Conservation (phyloP, 2,888 invertebrate genomes). For the Platynereis dumerilii region DNA sequence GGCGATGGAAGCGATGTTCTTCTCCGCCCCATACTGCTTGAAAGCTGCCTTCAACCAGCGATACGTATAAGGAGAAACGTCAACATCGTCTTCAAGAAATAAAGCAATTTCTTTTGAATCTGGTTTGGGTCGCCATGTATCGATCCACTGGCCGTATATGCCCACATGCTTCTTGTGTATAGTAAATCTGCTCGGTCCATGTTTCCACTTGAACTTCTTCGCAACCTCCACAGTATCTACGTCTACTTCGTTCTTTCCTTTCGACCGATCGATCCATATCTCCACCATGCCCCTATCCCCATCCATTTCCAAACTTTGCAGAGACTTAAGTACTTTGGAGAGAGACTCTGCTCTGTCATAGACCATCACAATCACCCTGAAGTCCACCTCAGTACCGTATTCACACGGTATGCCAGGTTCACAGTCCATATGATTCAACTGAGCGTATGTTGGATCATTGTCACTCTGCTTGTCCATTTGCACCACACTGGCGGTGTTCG, state of each 20-base stretch:
- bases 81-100: slow-evolving; percentile 51
- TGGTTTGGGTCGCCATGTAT: slow-evolving; percentile 44
- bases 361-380: slow-evolving; percentile 29
- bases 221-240: slow-evolving; percentile 32
- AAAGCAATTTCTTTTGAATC: slow-evolving; percentile 47
- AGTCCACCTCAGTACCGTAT: not conserved
- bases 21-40: not conserved
- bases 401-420: not conserved
- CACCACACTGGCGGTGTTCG: too few species aligned
- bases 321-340: slow-evolving; percentile 26
- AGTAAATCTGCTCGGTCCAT: slow-evolving; percentile 34
- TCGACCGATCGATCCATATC: slow-evolving; percentile 39
- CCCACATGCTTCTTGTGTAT: slow-evolving; percentile 38
- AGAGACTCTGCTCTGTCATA: slow-evolving; percentile 34
- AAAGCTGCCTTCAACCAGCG: slow-evolving; percentile 35
- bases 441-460: too few species aligned
- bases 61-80: slow-evolving; percentile 47
- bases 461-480: too few species aligned
- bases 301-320: slow-evolving; percentile 34
- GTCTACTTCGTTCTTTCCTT: slow-evolving; percentile 27
- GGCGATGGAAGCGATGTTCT: not conserved
- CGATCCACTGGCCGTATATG: slow-evolving; percentile 42
- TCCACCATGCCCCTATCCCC: slow-evolving; percentile 35
- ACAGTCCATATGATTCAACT: too few species aligned
- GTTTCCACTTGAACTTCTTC: slow-evolving; percentile 34